Percentiles rank a stretch among this genome's conserved stretches.
Conservation (phyloP, 1,140 invertebrate species). For the Aphaenogaster floridana region DNA sequence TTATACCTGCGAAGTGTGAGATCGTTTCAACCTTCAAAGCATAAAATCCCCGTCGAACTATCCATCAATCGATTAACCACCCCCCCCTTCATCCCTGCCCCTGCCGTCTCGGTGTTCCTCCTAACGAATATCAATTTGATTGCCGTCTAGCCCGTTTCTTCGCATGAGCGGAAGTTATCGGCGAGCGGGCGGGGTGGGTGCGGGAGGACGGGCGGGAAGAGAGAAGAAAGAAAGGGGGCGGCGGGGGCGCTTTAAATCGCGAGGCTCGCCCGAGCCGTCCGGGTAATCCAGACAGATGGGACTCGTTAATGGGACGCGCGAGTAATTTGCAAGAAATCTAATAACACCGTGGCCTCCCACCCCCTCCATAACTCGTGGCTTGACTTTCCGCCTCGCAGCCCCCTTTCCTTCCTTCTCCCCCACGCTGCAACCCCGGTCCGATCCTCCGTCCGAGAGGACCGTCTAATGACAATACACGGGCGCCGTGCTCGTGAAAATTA, state of each 20-base stretch:
- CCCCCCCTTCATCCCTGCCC: not conserved
- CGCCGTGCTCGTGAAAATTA: constrained; percentile 78
- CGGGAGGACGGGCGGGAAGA: not conserved
- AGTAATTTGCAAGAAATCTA: constrained; percentile 84
- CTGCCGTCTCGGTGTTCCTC: constrained; percentile 4
- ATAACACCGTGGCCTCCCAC: constrained; percentile 76
- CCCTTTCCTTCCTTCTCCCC: constrained; percentile 5
- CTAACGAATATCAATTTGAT: constrained; percentile 64
- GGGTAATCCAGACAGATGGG: constrained; percentile 82
- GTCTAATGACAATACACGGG: constrained; percentile 80
- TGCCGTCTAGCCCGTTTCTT: constrained; percentile 52
- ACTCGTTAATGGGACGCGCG: constrained; percentile 82
- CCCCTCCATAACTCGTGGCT: constrained; percentile 75
- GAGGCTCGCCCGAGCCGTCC: constrained; percentile 66
- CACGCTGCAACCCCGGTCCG: not conserved
- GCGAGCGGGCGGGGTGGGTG: not conserved
- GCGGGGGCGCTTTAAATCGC: constrained; percentile 73
- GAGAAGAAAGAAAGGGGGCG: constrained; percentile 48
- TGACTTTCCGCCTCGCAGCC: constrained; percentile 63
- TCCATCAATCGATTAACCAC: constrained; percentile 51
- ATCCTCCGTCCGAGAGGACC: constrained; percentile 61
- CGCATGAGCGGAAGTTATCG: constrained; percentile 44
- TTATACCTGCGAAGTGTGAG: not conserved
- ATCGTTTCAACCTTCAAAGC: constrained; percentile 7
- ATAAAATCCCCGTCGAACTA: constrained; percentile 34